phyloP scores from a whole-genome alignment of 2,888 invertebrate species.

The Lissocephala sabroskyi region DNA sequence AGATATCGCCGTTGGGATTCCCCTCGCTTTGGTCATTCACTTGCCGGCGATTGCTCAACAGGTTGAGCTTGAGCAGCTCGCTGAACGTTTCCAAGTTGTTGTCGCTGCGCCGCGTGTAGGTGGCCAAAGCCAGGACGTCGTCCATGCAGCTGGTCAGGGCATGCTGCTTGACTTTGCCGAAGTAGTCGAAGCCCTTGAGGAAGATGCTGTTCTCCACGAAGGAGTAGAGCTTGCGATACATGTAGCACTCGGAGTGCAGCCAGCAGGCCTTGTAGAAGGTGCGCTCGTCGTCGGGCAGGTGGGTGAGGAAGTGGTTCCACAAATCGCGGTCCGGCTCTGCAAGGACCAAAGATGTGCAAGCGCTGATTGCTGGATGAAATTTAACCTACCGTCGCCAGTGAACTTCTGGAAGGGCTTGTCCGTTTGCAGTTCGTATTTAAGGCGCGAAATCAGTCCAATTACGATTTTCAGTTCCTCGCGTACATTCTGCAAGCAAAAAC shows the following conservation, averaged over 20 bases:
- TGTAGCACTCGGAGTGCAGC: slow-evolving; percentile 93
- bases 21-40: slow-evolving; percentile 74
- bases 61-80: slow-evolving; percentile 73
- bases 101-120: slow-evolving; percentile 28
- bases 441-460: slow-evolving; percentile 83
- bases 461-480: slow-evolving; percentile 81
- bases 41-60: slow-evolving; percentile 98
- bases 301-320: slow-evolving; percentile 74
- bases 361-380: too few species aligned
- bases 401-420: slow-evolving; percentile 84
- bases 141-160: slow-evolving; percentile 72
- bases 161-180: slow-evolving; percentile 81
- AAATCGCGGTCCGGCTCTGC: slow-evolving; percentile 57
- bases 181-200: slow-evolving; percentile 83
- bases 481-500: slow-evolving; percentile 74
- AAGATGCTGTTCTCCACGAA: slow-evolving; percentile 76
- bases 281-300: slow-evolving; percentile 66
- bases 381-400: slow-evolving; percentile 43
- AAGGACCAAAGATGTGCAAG: slow-evolving; percentile 66
- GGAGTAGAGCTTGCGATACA: slow-evolving; percentile 83
- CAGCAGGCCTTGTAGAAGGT: slow-evolving; percentile 85
- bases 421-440: slow-evolving; percentile 92
- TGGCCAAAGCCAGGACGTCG: slow-evolving; percentile 39
- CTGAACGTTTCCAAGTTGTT: slow-evolving; percentile 20
- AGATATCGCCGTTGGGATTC: slow-evolving; percentile 74